A percentile compares a stretch with the other conserved stretches of the same genome.
These are phyloP conservation scores for Mylabris sibirica DNA, from an alignment of 2,888 invertebrate species.

Conservation along the genomic window DNA sequence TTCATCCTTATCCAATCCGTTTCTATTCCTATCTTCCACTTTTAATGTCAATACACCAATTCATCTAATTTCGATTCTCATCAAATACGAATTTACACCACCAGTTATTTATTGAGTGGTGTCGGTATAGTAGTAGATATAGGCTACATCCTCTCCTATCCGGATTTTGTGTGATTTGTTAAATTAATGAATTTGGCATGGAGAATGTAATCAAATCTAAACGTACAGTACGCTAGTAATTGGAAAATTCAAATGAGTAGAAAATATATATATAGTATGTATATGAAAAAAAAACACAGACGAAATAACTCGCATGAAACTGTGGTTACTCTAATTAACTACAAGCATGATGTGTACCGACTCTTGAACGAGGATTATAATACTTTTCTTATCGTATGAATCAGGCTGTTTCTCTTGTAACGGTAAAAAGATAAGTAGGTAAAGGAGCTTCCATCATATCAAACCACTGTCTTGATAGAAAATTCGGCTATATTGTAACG, in stretches of 20 bases:
- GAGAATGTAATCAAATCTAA: not conserved
- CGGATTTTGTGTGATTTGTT: not conserved
- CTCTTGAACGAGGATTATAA: too few relatives aligned
- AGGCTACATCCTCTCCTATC: not conserved
- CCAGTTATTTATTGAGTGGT: not conserved
- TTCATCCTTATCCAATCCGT: not conserved
- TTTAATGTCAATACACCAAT: not conserved
- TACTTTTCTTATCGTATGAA: too few relatives aligned
- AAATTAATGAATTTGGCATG: not conserved
- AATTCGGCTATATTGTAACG: too few relatives aligned
- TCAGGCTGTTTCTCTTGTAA: too few relatives aligned
- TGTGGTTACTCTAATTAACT: not conserved
- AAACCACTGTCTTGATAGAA: too few relatives aligned
- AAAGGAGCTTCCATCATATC: too few relatives aligned
- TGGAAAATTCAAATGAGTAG: not conserved
- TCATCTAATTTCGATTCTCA: slow-evolving; percentile 3
- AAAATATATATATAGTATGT: too few relatives aligned
- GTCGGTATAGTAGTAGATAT: too few relatives aligned
- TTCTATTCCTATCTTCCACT: not conserved
- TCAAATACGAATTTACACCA: not conserved
- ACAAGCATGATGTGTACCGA: too few relatives aligned
- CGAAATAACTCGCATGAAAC: too few relatives aligned
- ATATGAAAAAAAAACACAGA: not conserved
- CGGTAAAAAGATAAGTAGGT: too few relatives aligned
- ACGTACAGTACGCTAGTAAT: not conserved